phyloP scores from a whole-genome alignment of 2,113 vertebrate genomes.

The Thinocorus orbignyianus region DNA sequence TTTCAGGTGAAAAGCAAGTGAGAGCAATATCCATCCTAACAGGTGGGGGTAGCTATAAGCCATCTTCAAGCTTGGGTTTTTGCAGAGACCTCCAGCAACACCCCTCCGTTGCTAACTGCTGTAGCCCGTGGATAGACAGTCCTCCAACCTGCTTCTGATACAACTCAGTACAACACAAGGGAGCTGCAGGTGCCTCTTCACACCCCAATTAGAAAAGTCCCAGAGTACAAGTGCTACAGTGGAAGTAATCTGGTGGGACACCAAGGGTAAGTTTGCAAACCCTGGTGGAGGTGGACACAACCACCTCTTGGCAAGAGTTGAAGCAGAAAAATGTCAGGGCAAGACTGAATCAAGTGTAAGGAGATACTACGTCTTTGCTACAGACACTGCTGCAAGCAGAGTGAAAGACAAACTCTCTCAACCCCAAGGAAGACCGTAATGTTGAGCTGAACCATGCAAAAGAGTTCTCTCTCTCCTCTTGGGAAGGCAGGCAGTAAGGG shows the following conservation, averaged over 20 bases:
- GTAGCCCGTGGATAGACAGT: background rate
- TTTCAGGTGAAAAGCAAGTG: background rate
- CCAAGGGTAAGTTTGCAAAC: background rate
- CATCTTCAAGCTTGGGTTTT: background rate
- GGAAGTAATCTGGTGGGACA: background rate
- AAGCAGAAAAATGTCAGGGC: background rate
- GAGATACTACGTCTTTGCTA: background rate
- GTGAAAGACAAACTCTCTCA: background rate
- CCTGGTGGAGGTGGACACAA: background rate
- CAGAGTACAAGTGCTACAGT: background rate
- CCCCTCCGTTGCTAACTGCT: fast-evolving
- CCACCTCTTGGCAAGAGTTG: background rate
- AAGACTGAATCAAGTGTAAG: background rate
- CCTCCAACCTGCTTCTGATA: background rate
- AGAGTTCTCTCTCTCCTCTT: background rate
- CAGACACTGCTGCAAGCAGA: background rate
- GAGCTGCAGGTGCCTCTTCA: background rate
- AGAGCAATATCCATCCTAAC: background rate
- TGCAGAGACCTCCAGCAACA: background rate
- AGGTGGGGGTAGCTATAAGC: background rate
- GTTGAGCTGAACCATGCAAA: background rate
- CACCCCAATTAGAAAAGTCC: background rate
- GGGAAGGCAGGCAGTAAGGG: background rate
- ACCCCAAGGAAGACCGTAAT: fast-evolving
- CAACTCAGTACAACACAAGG: background rate